These are phyloP conservation scores for Gymnoscopelus microlampas DNA, from an alignment of 2,797 vertebrate species.

Conservation along the genomic window DNA sequence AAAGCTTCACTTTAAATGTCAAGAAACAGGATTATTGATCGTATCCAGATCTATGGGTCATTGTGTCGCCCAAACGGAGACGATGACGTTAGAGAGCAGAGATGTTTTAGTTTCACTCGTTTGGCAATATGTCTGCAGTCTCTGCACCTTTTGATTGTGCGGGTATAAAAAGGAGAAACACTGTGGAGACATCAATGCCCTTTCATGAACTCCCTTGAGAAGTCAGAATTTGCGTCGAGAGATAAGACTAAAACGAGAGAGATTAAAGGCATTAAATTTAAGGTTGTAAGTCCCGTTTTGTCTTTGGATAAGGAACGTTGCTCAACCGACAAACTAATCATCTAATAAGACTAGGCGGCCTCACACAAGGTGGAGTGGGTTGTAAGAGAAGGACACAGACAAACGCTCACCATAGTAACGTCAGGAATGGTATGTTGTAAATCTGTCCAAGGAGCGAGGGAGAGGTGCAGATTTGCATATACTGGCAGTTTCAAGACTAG, in stretches of 20 bases:
- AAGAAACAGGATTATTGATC: conserved; percentile 41
- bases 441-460: conserved; percentile 35
- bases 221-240: background rate
- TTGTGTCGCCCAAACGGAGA: conserved; percentile 13
- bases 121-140: too few species aligned
- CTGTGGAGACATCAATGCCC: background rate
- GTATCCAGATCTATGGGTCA: conserved; percentile 12
- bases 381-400: conserved; percentile 18
- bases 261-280: background rate
- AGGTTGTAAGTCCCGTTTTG: background rate
- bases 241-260: background rate
- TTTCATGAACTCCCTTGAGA: background rate
- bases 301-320: background rate
- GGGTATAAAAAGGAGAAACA: background rate
- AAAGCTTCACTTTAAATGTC: conserved; percentile 17
- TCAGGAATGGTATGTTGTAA: conserved; percentile 53
- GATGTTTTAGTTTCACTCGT: background rate
- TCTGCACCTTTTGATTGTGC: background rate
- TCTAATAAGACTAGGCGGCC: conserved; percentile 23
- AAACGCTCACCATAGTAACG: conserved; percentile 62
- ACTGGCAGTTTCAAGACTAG: background rate
- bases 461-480: conserved; percentile 28
- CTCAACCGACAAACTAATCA: conserved; percentile 5
- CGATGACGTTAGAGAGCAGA: conserved; percentile 7
- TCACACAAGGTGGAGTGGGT: conserved; percentile 45